These are phyloP conservation scores for Chrysogorgia sp. DNA, from an alignment of 92 coral and sea anemone species.

Conservation along the genomic window DNA sequence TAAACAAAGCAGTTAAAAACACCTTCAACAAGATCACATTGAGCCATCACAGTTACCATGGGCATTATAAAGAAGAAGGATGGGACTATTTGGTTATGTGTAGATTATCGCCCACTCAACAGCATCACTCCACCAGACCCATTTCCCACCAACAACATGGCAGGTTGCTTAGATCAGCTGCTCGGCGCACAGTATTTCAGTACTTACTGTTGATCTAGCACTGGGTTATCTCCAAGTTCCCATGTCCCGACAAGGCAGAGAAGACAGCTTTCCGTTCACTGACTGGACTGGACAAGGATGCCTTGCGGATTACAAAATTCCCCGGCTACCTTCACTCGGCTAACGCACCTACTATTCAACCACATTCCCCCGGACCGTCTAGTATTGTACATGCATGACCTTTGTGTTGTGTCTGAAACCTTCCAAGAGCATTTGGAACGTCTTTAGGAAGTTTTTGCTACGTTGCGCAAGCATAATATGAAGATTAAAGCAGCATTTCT, in stretches of 20 bases:
- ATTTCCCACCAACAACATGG: slow-evolving; percentile 51
- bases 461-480: slow-evolving; percentile 35
- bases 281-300: slow-evolving; percentile 55
- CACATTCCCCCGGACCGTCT: slow-evolving; percentile 47
- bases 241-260: slow-evolving; percentile 23
- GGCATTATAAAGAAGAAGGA: slow-evolving; percentile 45
- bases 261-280: slow-evolving; percentile 46
- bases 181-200: slow-evolving; percentile 17
- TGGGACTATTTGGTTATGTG: slow-evolving; percentile 41
- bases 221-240: slow-evolving; percentile 44
- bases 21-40: slow-evolving; percentile 39
- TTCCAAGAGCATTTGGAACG: slow-evolving; percentile 29
- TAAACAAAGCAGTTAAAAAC: slow-evolving; percentile 46
- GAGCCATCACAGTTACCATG: slow-evolving; percentile 49
- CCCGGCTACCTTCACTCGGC: slow-evolving; percentile 46
- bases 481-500: slow-evolving; percentile 47
- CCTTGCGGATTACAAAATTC: slow-evolving; percentile 39
- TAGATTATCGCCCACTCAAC: slow-evolving; percentile 48
- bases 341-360: slow-evolving; percentile 45
- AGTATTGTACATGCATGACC: slow-evolving; percentile 45
- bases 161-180: slow-evolving; percentile 50
- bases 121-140: slow-evolving; percentile 40
- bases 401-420: slow-evolving; percentile 27
- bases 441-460: slow-evolving; percentile 37
- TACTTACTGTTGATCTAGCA: slow-evolving; percentile 41